Conservation (phyloP, 2,888 invertebrate species). For the Tetramorium bicarinatum region DNA sequence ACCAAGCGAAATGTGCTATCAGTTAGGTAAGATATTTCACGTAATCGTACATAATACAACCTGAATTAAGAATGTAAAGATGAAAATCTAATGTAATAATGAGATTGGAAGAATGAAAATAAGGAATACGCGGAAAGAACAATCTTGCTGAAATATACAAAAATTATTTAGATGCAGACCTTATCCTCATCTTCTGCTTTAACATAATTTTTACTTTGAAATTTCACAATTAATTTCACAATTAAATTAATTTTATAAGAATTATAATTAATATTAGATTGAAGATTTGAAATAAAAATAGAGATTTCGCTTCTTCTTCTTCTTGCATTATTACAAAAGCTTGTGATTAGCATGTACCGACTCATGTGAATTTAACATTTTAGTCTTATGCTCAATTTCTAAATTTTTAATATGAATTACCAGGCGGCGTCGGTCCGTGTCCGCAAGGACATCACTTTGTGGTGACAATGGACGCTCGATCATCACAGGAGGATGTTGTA, state of each 20-base stretch:
- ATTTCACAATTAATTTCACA: too few relatives aligned
- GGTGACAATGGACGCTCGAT: conserved; percentile 81
- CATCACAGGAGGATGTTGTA: conserved; percentile 74
- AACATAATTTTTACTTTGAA: neutral
- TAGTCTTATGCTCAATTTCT: neutral
- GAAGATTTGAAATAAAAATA: neutral
- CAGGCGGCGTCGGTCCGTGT: conserved; percentile 93
- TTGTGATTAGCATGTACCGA: neutral
- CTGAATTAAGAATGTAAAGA: neutral
- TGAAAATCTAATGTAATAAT: neutral
- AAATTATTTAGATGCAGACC: neutral
- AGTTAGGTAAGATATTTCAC: conserved; percentile 79
- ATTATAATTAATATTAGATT: neutral
- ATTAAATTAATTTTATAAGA: neutral
- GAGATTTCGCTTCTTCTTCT: neutral
- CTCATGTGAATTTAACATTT: neutral
- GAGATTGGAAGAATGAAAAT: neutral
- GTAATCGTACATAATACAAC: neutral
- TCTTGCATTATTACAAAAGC: neutral
- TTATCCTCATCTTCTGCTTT: neutral
- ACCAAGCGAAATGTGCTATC: conserved; percentile 91
- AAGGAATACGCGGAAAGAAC: neutral
- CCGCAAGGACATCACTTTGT: conserved; percentile 91
- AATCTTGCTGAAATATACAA: neutral
- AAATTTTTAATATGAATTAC: conserved; percentile 4